phyloP scores from a whole-genome alignment of 2,113 vertebrate species.

The Hydrolagus affinis region DNA sequence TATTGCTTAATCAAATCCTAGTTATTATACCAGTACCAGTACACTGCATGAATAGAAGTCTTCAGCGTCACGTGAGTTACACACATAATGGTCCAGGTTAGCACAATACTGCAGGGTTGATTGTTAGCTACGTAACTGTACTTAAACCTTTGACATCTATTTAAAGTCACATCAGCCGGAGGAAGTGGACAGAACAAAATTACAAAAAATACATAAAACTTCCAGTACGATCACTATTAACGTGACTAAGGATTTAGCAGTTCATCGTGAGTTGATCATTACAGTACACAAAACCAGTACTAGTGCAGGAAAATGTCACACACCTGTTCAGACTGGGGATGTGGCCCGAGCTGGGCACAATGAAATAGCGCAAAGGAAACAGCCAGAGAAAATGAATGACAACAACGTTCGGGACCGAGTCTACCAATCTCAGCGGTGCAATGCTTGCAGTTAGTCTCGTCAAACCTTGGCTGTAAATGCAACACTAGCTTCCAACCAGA shows the following conservation, averaged over 20 bases:
- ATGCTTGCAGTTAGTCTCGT: too few relatives aligned
- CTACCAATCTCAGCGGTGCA: too few relatives aligned
- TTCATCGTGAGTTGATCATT: neutral
- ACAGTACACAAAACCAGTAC: neutral
- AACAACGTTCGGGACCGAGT: neutral
- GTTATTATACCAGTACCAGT: neutral
- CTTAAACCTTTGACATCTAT: neutral
- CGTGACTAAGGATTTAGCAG: neutral
- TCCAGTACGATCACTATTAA: neutral
- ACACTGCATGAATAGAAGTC: neutral
- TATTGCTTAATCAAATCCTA: neutral
- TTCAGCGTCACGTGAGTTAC: neutral
- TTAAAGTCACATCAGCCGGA: neutral
- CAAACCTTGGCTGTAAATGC: neutral
- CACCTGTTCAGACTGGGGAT: neutral
- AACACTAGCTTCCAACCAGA: neutral
- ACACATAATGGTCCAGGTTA: neutral
- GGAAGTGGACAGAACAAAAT: neutral
- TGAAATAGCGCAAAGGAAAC: neutral
- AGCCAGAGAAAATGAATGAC: neutral
- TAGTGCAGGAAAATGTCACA: neutral
- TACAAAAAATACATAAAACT: neutral
- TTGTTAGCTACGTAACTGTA: neutral
- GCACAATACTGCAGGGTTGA: neutral
- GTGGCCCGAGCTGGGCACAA: neutral